Evolutionary conservation across 2,888 invertebrate species (phyloP).

Genomic region (Neoascia interrupta): DNA sequence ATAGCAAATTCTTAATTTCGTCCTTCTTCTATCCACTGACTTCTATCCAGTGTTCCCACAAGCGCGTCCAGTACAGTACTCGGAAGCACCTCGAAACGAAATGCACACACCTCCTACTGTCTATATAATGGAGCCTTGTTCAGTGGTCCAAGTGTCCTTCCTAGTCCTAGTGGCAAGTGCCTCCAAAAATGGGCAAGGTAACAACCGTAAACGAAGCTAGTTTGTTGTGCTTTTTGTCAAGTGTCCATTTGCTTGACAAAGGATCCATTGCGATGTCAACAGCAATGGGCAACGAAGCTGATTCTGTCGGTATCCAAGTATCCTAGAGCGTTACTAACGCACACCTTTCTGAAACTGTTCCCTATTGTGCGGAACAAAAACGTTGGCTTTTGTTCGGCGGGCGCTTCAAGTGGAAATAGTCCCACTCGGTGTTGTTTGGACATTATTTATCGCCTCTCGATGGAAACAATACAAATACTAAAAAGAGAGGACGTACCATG

Average conservation of each 20-base stretch:
- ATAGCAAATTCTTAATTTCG: conserved; percentile 62
- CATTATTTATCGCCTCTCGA: conserved; percentile 66
- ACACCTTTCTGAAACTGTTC: conserved; percentile 49
- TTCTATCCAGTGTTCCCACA: too few relatives aligned
- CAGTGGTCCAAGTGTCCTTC: conserved; percentile 9
- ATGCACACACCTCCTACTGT: too few relatives aligned
- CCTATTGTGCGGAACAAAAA: conserved; percentile 37
- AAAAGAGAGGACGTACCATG: conserved; percentile 21
- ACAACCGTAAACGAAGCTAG: conserved; percentile 66
- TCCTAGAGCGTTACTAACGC: conserved; percentile 30
- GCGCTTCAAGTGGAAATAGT: conserved; percentile 35
- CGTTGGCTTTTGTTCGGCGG: conserved; percentile 44
- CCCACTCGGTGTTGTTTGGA: conserved; percentile 44
- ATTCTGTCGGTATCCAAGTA: not conserved
- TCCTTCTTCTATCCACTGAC: conserved; percentile 33
- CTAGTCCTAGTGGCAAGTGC: conserved; percentile 3
- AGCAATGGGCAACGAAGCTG: conserved; percentile 15
- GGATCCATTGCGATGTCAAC: conserved; percentile 52
- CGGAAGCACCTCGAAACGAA: too few relatives aligned
- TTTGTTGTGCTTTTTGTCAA: conserved; percentile 66
- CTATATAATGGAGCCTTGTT: too few relatives aligned
- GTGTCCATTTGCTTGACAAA: conserved; percentile 60
- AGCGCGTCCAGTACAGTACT: too few relatives aligned
- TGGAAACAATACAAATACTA: conserved; percentile 58
- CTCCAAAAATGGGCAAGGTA: conserved; percentile 60